Evolutionary conservation across 2,797 vertebrate species (phyloP).

Genomic region (Leptoclinus maculatus): DNA sequence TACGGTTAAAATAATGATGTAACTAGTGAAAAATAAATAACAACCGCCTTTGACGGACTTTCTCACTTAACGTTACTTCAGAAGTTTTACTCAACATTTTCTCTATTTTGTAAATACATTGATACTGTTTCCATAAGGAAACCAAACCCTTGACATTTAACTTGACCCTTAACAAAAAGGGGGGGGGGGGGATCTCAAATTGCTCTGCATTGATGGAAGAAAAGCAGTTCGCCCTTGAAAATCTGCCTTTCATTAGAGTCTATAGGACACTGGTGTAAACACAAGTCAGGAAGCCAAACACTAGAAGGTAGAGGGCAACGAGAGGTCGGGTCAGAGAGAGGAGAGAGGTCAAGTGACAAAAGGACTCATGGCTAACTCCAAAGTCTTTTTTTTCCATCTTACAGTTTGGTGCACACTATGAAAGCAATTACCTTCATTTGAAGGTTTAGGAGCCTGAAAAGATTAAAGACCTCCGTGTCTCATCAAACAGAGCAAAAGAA

Average conservation of each 20-base stretch:
- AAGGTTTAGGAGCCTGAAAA: neutral
- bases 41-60: too few species aligned
- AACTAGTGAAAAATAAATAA: neutral
- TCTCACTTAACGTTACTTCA: too few species aligned
- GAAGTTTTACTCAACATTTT: neutral
- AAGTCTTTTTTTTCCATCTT: conserved; percentile 22
- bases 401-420: conserved; percentile 1
- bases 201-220: conserved; percentile 30
- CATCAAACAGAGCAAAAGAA: neutral
- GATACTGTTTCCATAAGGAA: neutral
- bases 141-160: conserved; percentile 3
- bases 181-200: neutral
- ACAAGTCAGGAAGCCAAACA: conserved; percentile 55
- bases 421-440: conserved; percentile 20
- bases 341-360: conserved; percentile 50
- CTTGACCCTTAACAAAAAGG: neutral
- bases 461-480: conserved; percentile 14
- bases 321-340: conserved; percentile 48
- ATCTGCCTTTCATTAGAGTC: conserved; percentile 65
- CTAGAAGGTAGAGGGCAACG: conserved; percentile 39
- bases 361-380: neutral
- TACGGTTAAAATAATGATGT: neutral
- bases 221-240: conserved; percentile 41
- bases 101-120: neutral
- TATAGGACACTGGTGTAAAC: conserved; percentile 47